Evolutionary conservation across 2,113 vertebrate genomes (phyloP), one percentile per base, ranked within the genome.

Genomic region (Anoplopoma fimbria): DNA sequence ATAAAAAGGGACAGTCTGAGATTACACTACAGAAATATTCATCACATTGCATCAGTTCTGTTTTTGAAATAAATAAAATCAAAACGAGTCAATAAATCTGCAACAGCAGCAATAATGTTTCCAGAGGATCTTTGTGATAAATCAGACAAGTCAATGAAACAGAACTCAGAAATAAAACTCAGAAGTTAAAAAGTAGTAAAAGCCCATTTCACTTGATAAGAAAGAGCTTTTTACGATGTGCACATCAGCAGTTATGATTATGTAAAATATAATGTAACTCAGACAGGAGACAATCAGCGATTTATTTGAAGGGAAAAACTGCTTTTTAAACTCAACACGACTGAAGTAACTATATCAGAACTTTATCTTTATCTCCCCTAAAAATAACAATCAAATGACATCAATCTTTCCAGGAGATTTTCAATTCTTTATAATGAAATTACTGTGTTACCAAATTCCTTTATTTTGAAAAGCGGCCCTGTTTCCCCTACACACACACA

Each of bases 391-490:
- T 13, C 53, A 27, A 25, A 57, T 12, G 12, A 27, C 53, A 27
- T 55, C 9, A 55, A 25, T 55, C 53, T 25, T 13, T 55, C n/a
- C 12, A 57, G 12, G 53, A 57, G 2, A 5, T 2, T 5, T 57
- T 57, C n/a, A 58, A 12, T n/a, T 4, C 4, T 36, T 38, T 62
- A 23, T 36, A 8, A 4, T 6, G 62, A 64, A 38, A 38, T 38
- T 4, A 64, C 19, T 36, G 1, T 9, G 3, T 34, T 1, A 25
- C 23, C 1, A 55, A 55, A 55, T n/a, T 12, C n/a, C 71, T 83
- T 72, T 61, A 67, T 60, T 77, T 33, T 58, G 51, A 78, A 77
- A 77, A 72, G 1, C 40, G 17, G 33, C n/a, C n/a, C 73, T 19
- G 17, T 31, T 29, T 15, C 27, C 21, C 5, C 25, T 14, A 9